A percentile compares a stretch with the other conserved stretches of the same genome.
Evolutionary conservation across 2,888 invertebrate species (phyloP).

Genomic region (Phlogophora meticulosa): DNA sequence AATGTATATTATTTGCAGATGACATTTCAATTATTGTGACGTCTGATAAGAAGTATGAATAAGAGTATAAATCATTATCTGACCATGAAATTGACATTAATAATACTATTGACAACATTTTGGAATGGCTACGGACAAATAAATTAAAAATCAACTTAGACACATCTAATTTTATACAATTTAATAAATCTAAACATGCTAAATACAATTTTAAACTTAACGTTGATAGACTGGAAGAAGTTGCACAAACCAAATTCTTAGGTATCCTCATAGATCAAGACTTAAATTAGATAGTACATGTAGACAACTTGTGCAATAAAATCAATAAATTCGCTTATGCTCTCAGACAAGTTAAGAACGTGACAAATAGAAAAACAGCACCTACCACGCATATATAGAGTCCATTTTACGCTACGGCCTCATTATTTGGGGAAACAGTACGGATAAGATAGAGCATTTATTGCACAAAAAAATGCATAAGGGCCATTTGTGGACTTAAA

Average conservation of each 20-base stretch:
- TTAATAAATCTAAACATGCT: conserved; percentile 9
- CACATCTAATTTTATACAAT: conserved; percentile 1
- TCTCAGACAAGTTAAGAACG: neutral
- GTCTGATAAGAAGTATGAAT: no score
- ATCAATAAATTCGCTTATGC: neutral
- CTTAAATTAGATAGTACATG: neutral
- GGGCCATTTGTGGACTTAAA: neutral
- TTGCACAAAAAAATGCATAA: no score
- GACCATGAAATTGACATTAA: conserved; percentile 11
- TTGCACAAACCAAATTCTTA: neutral
- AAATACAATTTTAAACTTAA: conserved; percentile 4
- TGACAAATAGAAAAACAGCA: conserved; percentile 5
- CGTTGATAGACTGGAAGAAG: neutral
- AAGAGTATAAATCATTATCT: neutral
- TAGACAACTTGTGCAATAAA: neutral
- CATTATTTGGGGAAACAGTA: neutral
- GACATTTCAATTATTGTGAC: no score
- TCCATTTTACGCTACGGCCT: neutral
- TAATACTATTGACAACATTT: conserved; percentile 6
- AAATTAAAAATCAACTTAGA: no score
- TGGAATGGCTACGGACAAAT: neutral
- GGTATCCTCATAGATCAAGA: conserved; percentile 9
- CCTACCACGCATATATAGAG: neutral
- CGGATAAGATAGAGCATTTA: neutral
- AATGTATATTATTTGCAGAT: no score